Conservation (phyloP, 2,113 vertebrate genomes). For the Carassius auratus region DNA sequence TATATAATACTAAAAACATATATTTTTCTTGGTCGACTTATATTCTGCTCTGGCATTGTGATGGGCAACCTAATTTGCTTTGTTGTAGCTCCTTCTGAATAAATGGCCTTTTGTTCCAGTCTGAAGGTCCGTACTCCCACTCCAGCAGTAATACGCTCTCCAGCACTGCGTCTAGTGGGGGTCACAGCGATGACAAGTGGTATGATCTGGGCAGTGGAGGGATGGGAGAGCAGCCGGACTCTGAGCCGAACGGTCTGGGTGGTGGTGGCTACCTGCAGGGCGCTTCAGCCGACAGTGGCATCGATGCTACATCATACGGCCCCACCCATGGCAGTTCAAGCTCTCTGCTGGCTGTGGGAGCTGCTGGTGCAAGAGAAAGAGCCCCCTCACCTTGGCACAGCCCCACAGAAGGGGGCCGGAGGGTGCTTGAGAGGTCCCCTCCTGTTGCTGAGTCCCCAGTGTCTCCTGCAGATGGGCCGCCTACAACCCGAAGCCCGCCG, state of each 20-base stretch:
- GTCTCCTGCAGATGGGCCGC: constrained; percentile 83
- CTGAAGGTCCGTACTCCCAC: constrained; percentile 94
- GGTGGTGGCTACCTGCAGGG: constrained; percentile 89
- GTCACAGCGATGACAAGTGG: constrained; percentile 98
- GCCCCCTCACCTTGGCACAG: constrained; percentile 89
- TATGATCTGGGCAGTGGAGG: constrained; percentile 83
- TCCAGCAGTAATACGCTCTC: constrained; percentile 98
- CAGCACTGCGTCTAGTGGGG: constrained; percentile 90
- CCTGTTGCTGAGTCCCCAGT: constrained; percentile 80
- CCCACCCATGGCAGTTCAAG: constrained; percentile 85
- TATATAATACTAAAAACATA: too few species aligned
- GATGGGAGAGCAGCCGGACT: constrained; percentile 63
- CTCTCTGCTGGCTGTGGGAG: constrained; percentile 82
- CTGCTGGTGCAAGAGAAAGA: constrained; percentile 82
- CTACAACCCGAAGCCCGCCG: constrained; percentile 80
- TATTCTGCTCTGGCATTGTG: neutral
- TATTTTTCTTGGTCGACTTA: neutral
- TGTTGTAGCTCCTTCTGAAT: neutral
- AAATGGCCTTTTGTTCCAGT: constrained; percentile 69
- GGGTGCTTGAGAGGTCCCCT: constrained; percentile 84
- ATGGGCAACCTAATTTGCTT: neutral
- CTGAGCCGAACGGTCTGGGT: constrained; percentile 88
- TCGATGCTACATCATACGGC: constrained; percentile 90
- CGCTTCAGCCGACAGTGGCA: constrained; percentile 90
- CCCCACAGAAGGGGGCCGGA: constrained; percentile 85